These are phyloP conservation scores for Diplodus puntazzo DNA, from an alignment of 2,797 vertebrate genomes.

Conservation along the genomic window DNA sequence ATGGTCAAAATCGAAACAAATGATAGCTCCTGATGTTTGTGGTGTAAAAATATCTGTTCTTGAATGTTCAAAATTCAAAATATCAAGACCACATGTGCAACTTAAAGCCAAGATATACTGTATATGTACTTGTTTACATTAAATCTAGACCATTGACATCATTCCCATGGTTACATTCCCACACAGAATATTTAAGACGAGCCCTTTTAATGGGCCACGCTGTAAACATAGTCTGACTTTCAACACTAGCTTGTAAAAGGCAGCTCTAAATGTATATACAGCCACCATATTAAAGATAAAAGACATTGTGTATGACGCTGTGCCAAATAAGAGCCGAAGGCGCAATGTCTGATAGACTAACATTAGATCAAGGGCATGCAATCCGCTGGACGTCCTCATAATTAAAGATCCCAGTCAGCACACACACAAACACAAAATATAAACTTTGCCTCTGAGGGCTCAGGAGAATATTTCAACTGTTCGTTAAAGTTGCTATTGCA, in stretches of 20 bases:
- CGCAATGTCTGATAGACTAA: slow-evolving; percentile 56
- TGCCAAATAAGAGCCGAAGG: slow-evolving; percentile 64
- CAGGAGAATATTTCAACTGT: slow-evolving; percentile 43
- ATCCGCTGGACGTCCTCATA: slow-evolving; percentile 50
- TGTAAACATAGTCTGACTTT: slow-evolving; percentile 68
- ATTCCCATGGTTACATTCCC: slow-evolving; percentile 50
- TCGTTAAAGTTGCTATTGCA: slow-evolving; percentile 18
- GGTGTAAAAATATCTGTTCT: slow-evolving; percentile 50
- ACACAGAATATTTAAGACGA: slow-evolving; percentile 50
- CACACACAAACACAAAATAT: background rate
- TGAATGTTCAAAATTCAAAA: slow-evolving; percentile 22
- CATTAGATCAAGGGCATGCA: slow-evolving; percentile 56
- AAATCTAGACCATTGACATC: slow-evolving; percentile 48
- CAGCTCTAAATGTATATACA: slow-evolving; percentile 60
- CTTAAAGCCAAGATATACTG: slow-evolving; percentile 25
- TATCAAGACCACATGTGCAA: slow-evolving; percentile 38
- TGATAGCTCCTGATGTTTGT: slow-evolving; percentile 46
- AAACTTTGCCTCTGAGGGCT: slow-evolving; percentile 19
- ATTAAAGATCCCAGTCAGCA: slow-evolving; percentile 51
- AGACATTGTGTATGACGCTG: slow-evolving; percentile 56
- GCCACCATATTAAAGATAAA: slow-evolving; percentile 71
- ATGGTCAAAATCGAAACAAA: slow-evolving; percentile 51
- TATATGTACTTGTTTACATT: slow-evolving; percentile 26
- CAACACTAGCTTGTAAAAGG: slow-evolving; percentile 67
- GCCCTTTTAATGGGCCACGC: slow-evolving; percentile 54